phyloP scores from a whole-genome alignment of 2,888 invertebrate species.

The Quadriops clusia region DNA sequence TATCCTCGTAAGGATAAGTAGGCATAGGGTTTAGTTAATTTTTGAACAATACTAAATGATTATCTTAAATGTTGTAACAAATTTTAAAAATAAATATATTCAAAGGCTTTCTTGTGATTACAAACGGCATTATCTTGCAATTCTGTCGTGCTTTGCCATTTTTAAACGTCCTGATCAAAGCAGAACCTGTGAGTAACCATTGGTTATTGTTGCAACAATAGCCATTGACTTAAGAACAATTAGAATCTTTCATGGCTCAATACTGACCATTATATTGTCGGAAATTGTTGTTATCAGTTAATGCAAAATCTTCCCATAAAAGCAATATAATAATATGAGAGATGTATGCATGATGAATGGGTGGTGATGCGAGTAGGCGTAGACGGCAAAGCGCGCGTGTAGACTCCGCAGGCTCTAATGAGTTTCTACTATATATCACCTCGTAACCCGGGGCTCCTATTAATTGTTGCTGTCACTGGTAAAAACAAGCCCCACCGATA shows the following conservation, averaged over 20 bases:
- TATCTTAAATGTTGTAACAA: too few relatives aligned
- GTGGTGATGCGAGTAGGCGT: conserved; percentile 18
- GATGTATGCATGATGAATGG: conserved; percentile 21
- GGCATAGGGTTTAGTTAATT: too few relatives aligned
- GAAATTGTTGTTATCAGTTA: conserved; percentile 15
- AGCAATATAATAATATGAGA: conserved; percentile 22
- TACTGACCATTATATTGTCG: conserved; percentile 9
- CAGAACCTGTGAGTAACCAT: too few relatives aligned
- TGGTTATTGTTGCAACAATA: too few relatives aligned
- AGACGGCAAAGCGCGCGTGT: conserved; percentile 21
- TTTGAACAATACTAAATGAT: too few relatives aligned
- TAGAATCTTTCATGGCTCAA: conserved; percentile 9
- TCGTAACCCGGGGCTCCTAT: conserved; percentile 27
- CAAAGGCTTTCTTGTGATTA: too few relatives aligned
- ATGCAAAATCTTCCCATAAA: conserved; percentile 17
- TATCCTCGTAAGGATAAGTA: too few relatives aligned
- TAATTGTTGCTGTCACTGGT: conserved; percentile 31
- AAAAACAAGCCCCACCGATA: conserved; percentile 21
- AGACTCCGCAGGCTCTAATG: conserved; percentile 30
- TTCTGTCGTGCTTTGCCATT: too few relatives aligned
- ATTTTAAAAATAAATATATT: too few relatives aligned
- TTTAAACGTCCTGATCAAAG: too few relatives aligned
- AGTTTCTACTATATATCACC: conserved; percentile 31
- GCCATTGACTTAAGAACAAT: too few relatives aligned
- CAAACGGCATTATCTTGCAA: too few relatives aligned